phyloP scores from a whole-genome alignment of 2,113 vertebrate species.

The Alectura lathami region DNA sequence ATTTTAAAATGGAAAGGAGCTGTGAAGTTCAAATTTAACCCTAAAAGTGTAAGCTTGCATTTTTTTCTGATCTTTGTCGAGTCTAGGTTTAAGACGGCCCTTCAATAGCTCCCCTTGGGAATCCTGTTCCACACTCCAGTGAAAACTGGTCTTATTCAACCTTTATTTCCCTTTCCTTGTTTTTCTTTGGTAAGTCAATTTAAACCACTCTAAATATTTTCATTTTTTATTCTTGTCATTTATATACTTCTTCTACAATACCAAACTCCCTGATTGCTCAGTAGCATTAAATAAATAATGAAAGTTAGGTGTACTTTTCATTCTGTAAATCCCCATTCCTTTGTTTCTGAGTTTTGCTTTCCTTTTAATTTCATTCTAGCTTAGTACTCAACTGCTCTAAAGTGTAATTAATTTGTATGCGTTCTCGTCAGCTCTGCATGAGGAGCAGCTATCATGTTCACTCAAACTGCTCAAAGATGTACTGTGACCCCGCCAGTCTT shows the following conservation, averaged over 20 bases:
- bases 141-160: constrained; percentile 17
- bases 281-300: not conserved
- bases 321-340: not conserved
- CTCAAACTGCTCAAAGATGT: not conserved
- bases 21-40: constrained; percentile 15
- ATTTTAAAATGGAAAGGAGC: constrained; percentile 17
- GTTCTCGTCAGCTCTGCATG: not conserved
- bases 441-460: not conserved
- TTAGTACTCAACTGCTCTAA: not conserved
- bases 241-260: not conserved
- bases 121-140: constrained; percentile 11
- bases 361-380: not conserved
- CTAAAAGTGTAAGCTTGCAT: not conserved
- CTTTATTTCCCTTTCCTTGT: constrained; percentile 6
- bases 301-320: not conserved
- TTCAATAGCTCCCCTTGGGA: constrained; percentile 7
- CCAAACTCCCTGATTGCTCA: not conserved
- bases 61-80: constrained; percentile 54
- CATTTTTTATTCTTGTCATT: not conserved
- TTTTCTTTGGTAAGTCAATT: not conserved
- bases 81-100: constrained; percentile 30
- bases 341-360: constrained; percentile 17
- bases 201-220: constrained; percentile 21
- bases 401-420: constrained; percentile 12
- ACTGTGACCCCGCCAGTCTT: constrained; percentile 30